Base-by-base conservation (phyloP, 2,113 vertebrate species). In the Picathartes gymnocephalus region DNA sequence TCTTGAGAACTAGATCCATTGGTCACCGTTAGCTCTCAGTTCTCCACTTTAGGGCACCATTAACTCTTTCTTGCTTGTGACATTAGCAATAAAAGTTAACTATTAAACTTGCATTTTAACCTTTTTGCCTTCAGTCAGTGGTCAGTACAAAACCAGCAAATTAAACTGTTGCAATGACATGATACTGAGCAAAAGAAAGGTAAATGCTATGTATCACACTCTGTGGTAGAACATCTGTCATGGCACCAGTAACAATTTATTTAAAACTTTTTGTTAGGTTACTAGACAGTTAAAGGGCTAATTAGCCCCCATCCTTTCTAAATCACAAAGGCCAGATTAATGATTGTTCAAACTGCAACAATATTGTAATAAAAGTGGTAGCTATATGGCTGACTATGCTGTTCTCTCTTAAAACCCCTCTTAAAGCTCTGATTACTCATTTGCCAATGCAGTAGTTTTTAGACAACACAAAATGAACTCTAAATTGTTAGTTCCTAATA, bases 51-150 rank as follows among this genome's bases (percentile, higher is more conserved):
- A 81, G 72, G 44, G 74, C 83, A 95, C 76, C 76, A 70, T 94
- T 96, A 95, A 94, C 58, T 92, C 89, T 81, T 90, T 79, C 74
- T 93, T 96, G 71, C 79, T 94, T 96, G 58, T 64, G 37, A 72
- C 88, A 93, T 89, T 91, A 85, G 88, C 97, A 96, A 91, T 98
- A 97, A 97, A 98, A 97, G 97, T 98, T 98, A 98, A 98, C 74
- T 95, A 97, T 98, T 97, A 97, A 97, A 88, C 97, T 60, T 90
- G 18, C 28, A 68, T 96, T 97, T 97, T 95, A 97, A 95, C 24
- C 76, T 96, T 90, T 93, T 92, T 94, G 82, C 87, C 73, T 94
- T 94, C 81, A 81, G 82, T 86, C 88, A 85, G 54, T 70, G 70
- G 50, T 71, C 44, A 85, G 70, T 77, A 96, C 88, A 97, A 96